Evolutionary conservation across 2,113 vertebrate genomes (phyloP).

Genomic region (Acanthisitta chloris): DNA sequence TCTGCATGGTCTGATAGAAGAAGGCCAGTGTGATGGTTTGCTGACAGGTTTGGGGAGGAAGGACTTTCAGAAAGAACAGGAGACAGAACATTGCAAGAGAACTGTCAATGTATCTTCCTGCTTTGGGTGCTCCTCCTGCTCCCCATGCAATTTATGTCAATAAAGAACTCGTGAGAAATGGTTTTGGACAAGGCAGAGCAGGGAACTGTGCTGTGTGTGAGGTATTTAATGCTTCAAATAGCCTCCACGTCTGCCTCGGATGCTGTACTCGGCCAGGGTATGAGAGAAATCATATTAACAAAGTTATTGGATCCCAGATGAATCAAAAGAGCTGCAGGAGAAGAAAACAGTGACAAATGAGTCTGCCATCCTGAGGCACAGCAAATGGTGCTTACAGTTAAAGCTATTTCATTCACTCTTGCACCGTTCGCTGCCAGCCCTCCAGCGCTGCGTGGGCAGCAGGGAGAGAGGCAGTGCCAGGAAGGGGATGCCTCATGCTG

Average conservation of each 20-base stretch:
- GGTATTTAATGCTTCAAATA: not conserved
- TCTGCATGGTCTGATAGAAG: not conserved
- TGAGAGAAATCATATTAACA: constrained; percentile 47
- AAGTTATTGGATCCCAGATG: constrained; percentile 47
- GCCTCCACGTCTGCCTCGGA: not conserved
- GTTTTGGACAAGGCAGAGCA: not conserved
- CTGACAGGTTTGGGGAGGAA: not conserved
- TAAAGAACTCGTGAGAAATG: not conserved
- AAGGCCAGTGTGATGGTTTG: not conserved
- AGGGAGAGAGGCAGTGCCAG: accelerated
- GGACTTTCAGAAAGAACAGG: not conserved
- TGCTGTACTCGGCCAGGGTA: not conserved
- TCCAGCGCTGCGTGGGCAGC: accelerated
- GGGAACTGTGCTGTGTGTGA: not conserved
- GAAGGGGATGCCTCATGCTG: accelerated
- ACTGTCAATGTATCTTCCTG: not conserved
- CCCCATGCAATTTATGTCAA: not conserved
- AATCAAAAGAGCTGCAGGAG: constrained; percentile 32
- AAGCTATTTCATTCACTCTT: not conserved
- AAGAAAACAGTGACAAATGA: constrained; percentile 62
- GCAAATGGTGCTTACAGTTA: not conserved
- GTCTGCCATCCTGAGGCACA: not conserved
- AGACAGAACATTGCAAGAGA: not conserved
- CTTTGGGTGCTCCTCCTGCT: not conserved
- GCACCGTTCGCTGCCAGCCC: not conserved